Percentiles rank a stretch among this genome's conserved stretches.
Conservation (phyloP, 2,888 invertebrate genomes). For the Sinohyriopsis cumingii region DNA sequence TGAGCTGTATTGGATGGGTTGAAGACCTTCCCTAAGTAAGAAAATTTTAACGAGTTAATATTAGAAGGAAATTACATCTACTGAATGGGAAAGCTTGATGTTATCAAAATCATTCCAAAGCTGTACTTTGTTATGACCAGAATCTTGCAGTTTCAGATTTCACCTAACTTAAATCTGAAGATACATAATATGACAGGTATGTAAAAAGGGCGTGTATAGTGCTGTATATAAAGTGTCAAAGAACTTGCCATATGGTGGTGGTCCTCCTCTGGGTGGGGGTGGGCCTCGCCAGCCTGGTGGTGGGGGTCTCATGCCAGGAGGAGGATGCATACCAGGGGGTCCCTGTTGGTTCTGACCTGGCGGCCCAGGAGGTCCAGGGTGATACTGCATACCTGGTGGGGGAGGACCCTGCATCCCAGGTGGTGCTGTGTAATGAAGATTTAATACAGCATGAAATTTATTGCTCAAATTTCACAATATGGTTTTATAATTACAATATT, state of each 20-base stretch:
- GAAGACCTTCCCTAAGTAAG: too few species aligned
- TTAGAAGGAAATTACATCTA: too few species aligned
- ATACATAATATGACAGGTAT: not conserved
- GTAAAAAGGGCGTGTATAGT: too few species aligned
- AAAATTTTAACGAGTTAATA: too few species aligned
- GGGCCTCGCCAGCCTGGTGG: constrained; percentile 67
- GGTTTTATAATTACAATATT: not conserved
- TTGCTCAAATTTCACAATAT: too few species aligned
- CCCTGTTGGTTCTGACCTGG: constrained; percentile 22
- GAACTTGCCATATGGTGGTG: constrained; percentile 41
- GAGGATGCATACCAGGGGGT: constrained; percentile 27
- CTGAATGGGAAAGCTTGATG: too few species aligned
- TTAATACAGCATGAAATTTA: not conserved
- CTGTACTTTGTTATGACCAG: too few species aligned
- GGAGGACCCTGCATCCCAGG: constrained; percentile 9
- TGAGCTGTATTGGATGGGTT: too few species aligned
- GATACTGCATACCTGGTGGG: constrained; percentile 21
- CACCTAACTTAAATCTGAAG: not conserved
- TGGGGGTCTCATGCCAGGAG: constrained; percentile 57
- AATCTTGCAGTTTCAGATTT: too few species aligned
- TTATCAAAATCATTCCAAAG: too few species aligned
- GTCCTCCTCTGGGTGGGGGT: constrained; percentile 49
- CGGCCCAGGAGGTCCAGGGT: constrained; percentile 27
- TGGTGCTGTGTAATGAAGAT: not conserved
- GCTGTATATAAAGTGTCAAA: too few species aligned